Base-by-base conservation (phyloP, 2,888 invertebrate species). In the Eulithis testata region DNA sequence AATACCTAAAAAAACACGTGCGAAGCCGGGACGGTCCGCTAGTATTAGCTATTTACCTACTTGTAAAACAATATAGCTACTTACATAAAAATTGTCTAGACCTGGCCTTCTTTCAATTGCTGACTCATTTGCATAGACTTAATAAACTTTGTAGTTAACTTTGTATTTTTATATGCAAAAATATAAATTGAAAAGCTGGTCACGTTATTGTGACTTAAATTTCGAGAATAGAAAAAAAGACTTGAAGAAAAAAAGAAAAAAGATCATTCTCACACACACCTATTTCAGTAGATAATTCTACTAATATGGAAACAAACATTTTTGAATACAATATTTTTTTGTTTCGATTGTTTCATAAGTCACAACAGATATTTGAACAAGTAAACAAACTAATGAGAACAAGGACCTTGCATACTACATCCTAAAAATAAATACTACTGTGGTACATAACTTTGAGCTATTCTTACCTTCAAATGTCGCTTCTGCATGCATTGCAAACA, bases 401-500 rank as follows among this genome's bases (percentile, higher is more conserved):
- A 63, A 63, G 58, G 63, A 37, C 47, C 31, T 31, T 53, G 31
- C 21, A 54, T 63, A 37, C 49, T 58, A 49, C 12, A 64, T 56
- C 14, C 2, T 21, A 21, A 21, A 21, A 2, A 2, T 21, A 50
- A 36, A 54, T 44, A 58, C 47, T 44, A 52, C n/a, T 31, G 52
- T 21, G 47, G 37, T 54, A 59, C 7, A 31, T 52, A 37, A 27
- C 43, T 56, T 55, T 52, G 14, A 56, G 66, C 51, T 47, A 7
- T 47, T 37, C 60, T 61, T 51, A 64, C 53, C 60, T 52, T 56
- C 52, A 58, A 63, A 67, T 50, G 56, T 54, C 57, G 60, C 63
- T 53, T 63, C 60, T 52, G 50, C 60, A 67, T 56, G 63, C 63
- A 60, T 60, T 31, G 59, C 57, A 56, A 62, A 70, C 64, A 68